These are phyloP conservation scores for Masnerella sp. DNA, from an alignment of 2,888 invertebrate genomes.

Conservation along the genomic window DNA sequence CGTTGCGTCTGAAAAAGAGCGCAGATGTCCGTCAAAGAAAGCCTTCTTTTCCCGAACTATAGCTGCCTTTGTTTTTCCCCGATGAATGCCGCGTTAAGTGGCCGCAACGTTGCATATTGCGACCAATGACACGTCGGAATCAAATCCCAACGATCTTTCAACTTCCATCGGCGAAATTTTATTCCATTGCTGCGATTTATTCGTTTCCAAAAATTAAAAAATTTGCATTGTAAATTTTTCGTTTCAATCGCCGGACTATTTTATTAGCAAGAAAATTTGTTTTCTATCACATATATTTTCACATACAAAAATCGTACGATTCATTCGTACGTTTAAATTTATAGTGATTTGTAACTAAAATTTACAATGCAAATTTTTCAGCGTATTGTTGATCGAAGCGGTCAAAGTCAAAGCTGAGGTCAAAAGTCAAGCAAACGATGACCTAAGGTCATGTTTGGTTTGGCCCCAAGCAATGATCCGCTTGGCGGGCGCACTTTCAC, in stretches of 20 bases:
- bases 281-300: no score
- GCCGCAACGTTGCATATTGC: constrained; percentile 3
- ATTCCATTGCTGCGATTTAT: no score
- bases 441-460: constrained; percentile 47
- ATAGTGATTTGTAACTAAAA: constrained; percentile 13
- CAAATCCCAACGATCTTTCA: no score
- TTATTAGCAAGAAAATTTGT: no score
- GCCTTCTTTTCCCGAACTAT: constrained; percentile 29
- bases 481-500: constrained; percentile 48
- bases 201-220: no score
- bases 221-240: no score
- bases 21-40: constrained; percentile 42
- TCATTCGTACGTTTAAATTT: not conserved
- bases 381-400: constrained; percentile 15
- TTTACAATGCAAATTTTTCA: constrained; percentile 24
- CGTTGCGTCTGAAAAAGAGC: constrained; percentile 38
- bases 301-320: no score
- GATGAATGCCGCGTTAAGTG: not conserved
- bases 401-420: constrained; percentile 57
- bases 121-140: not conserved
- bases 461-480: constrained; percentile 6
- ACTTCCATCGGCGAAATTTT: no score
- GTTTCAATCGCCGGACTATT: no score
- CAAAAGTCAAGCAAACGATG: constrained; percentile 4
- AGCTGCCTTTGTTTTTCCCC: constrained; percentile 28